Base-by-base conservation (phyloP, 23 tunicate species). In the Trididemnum nubilum region DNA sequence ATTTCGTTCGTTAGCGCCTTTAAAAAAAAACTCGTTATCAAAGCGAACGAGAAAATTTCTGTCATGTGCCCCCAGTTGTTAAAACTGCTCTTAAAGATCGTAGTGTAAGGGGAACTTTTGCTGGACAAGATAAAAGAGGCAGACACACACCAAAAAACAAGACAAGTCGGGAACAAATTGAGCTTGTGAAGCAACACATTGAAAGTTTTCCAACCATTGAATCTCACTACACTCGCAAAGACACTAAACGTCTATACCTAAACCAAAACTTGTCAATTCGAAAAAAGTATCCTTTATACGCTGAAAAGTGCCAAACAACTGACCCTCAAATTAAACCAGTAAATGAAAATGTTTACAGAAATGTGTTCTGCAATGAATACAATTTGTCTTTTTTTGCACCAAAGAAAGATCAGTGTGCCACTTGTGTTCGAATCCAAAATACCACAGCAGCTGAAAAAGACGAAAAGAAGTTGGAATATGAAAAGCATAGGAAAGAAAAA, bases 351-450 rank as follows among this genome's bases (percentile, higher is more conserved):
- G 71, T 49, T 12, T 71, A 71, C 40, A 71, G 40, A 71, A 35
- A 71, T 4, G 40, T 71, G 4, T 71, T 33, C 76, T 71, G 49
- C 44, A 34, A 7, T 71, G 44, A 71, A 7, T 71, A 71, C 44
- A 35, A 71, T 44, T 5, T 71, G 4, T 19, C 22, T 15, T 33
- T 19, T 4, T 15, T 33, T 19, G n/a, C 15, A 27, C 76, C 19
- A 27, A 29, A 19, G 22, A 33, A 35, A 32, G 15, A 33, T 35
- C 76, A 34, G 19, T 33, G 40, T 44, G 27, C n/a, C 69, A 22
- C 25, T 4, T 63, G 69, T 63, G 28, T 21, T 4, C 19, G 5
- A 22, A 15, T 63, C 25, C 27, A 63, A 18, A 63, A 22, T 15
- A 7, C 25, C n/a, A 63, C 25, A 5, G 25, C 19, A 63, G 7